Conservation (phyloP, 2,888 invertebrate genomes). For the Ptilodon capucinus region DNA sequence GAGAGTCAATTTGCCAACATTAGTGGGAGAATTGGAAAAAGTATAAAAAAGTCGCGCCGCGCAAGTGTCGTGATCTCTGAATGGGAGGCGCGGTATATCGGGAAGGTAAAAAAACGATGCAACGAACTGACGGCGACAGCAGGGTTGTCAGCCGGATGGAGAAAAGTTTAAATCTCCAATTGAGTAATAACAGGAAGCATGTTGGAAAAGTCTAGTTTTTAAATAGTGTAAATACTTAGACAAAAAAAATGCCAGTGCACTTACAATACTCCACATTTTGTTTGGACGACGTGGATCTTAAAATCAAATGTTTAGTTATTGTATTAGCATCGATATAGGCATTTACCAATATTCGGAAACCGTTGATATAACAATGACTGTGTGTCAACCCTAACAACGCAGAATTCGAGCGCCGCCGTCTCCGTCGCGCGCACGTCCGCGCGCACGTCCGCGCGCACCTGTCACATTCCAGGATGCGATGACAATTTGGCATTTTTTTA, state of each 20-base stretch:
- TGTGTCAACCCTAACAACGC: slow-evolving; percentile 12
- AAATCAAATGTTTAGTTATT: no score
- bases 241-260: no score
- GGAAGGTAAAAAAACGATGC: slow-evolving; percentile 48
- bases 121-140: slow-evolving; percentile 32
- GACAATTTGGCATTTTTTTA: slow-evolving; percentile 1
- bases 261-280: no score
- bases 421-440: slow-evolving; percentile 9
- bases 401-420: slow-evolving; percentile 16
- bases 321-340: no score
- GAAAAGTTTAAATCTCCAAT: no score
- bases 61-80: slow-evolving; percentile 49
- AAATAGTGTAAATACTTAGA: no score
- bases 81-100: slow-evolving; percentile 60
- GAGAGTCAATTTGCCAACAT: slow-evolving; percentile 31
- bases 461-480: slow-evolving; percentile 13
- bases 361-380: no score
- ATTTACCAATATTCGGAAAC: no score
- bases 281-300: no score
- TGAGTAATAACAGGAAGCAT: no score
- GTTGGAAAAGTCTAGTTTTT: no score
- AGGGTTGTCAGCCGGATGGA: slow-evolving; percentile 20
- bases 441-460: slow-evolving; percentile 26
- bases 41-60: slow-evolving; percentile 25
- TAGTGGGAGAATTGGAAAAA: slow-evolving; percentile 29